Conservation (phyloP, 1,140 invertebrate genomes). For the Nixonia krombeini region DNA sequence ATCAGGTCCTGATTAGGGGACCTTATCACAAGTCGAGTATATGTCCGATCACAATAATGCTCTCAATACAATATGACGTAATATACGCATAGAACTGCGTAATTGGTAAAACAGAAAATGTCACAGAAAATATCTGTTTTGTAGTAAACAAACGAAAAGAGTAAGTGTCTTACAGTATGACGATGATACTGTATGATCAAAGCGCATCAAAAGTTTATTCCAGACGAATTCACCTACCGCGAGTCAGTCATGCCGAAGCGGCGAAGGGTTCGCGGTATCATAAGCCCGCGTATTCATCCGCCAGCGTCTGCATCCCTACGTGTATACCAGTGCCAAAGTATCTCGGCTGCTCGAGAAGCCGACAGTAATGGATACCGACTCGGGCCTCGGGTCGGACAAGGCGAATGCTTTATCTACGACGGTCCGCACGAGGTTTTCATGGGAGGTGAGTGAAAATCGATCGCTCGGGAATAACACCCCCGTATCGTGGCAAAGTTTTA, state of each 20-base stretch:
- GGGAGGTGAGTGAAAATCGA: slow-evolving; percentile 18
- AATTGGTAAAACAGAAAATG: too few relatives aligned
- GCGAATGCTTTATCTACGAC: slow-evolving; percentile 10
- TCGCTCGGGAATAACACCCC: slow-evolving; percentile 6
- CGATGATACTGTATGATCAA: too few relatives aligned
- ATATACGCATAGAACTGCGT: too few relatives aligned
- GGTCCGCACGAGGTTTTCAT: slow-evolving; percentile 9
- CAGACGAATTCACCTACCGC: slow-evolving; percentile 44
- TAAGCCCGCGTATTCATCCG: slow-evolving; percentile 22
- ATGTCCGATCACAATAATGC: background rate
- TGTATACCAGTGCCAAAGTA: background rate
- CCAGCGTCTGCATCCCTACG: slow-evolving; percentile 8
- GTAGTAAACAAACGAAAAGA: background rate
- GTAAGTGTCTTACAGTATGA: slow-evolving; percentile 10
- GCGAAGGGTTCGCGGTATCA: slow-evolving; percentile 24
- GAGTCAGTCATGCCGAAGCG: slow-evolving; percentile 36
- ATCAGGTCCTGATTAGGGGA: background rate
- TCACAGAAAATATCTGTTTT: too few relatives aligned
- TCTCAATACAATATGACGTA: too few relatives aligned
- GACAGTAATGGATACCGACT: slow-evolving; percentile 8
- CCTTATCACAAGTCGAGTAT: background rate
- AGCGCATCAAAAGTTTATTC: slow-evolving; percentile 56
- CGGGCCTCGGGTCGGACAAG: slow-evolving; percentile 2
- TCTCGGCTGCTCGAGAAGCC: slow-evolving; percentile 1
- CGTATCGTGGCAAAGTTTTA: slow-evolving; percentile 7